These are phyloP conservation scores for Sepioteuthis lessoniana DNA, from an alignment of 2,888 invertebrate genomes.

Conservation along the genomic window DNA sequence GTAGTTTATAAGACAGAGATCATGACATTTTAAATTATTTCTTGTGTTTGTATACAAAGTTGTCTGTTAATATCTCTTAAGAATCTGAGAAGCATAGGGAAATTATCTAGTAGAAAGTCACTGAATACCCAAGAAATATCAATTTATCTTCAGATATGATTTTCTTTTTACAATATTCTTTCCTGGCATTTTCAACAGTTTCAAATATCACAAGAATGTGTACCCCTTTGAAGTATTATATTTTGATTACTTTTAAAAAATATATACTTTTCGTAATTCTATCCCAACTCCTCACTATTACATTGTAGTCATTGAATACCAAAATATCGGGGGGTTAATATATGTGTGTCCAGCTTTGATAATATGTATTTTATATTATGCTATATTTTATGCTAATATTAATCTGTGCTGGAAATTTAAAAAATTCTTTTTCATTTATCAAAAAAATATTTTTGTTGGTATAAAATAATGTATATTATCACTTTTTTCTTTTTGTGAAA, in stretches of 20 bases:
- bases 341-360: not conserved
- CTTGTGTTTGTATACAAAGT: no score
- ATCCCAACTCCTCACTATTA: not conserved
- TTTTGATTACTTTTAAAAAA: constrained; percentile 33
- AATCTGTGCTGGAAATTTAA: not conserved
- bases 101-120: not conserved
- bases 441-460: not conserved
- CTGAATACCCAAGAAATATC: not conserved
- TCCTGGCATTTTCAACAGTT: not conserved
- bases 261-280: not conserved
- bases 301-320: not conserved
- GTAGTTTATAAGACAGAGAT: no score
- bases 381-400: not conserved
- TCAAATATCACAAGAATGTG: not conserved
- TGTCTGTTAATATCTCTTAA: not conserved
- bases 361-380: no score
- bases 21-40: no score
- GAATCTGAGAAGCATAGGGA: not conserved
- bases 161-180: not conserved
- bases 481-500: not conserved
- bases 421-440: not conserved
- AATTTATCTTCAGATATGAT: not conserved
- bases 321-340: not conserved
- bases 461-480: not conserved
- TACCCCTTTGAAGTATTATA: not conserved